phyloP scores from a whole-genome alignment of 2,888 invertebrate genomes.

The Caenorhabditis sp. region DNA sequence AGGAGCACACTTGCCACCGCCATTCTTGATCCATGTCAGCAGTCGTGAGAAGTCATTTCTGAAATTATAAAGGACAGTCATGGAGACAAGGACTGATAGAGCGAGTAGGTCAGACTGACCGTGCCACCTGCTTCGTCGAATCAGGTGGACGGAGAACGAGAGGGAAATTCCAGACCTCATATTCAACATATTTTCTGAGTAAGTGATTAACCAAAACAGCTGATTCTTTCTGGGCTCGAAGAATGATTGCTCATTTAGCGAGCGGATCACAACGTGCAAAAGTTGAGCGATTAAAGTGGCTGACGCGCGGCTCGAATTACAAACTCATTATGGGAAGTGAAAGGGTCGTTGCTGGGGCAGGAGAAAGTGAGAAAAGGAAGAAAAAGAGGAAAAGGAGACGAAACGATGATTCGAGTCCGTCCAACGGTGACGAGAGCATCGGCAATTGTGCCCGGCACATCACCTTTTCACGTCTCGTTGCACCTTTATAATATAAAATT shows the following conservation, averaged over 20 bases:
- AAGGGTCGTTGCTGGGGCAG: background rate
- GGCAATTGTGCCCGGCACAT: background rate
- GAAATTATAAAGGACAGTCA: background rate
- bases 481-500: constrained; percentile 33
- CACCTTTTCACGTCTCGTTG: constrained; percentile 21
- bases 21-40: constrained; percentile 51
- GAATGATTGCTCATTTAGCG: background rate
- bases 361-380: background rate
- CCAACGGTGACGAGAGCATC: background rate
- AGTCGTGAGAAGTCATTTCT: background rate
- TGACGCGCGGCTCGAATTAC: constrained; percentile 47
- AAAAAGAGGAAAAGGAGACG: background rate
- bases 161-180: background rate
- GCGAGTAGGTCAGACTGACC: background rate
- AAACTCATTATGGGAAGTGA: constrained; percentile 49
- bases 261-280: constrained; percentile 15
- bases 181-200: no score
- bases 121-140: no score
- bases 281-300: constrained; percentile 39
- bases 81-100: background rate
- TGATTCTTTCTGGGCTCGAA: background rate
- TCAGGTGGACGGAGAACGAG: no score
- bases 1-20: constrained; percentile 61
- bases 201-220: constrained; percentile 17
- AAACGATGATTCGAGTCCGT: background rate